phyloP scores from a whole-genome alignment of 2,797 vertebrate species.

The Margarornis squamiger region DNA sequence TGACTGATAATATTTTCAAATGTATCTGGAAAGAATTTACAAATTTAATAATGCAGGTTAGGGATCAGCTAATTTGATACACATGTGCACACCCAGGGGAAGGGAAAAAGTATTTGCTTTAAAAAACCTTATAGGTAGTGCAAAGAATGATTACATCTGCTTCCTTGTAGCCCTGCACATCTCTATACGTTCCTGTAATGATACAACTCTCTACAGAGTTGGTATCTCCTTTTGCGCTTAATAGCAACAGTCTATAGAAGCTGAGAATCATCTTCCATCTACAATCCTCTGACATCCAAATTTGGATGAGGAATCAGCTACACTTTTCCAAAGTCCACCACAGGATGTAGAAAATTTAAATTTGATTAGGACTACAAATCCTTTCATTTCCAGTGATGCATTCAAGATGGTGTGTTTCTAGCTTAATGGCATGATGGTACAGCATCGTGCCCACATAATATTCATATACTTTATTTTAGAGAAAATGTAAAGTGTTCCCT shows the following conservation, averaged over 20 bases:
- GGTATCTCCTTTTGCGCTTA: not conserved
- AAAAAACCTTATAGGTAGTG: not conserved
- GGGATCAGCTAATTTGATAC: not conserved
- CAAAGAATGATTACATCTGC: not conserved
- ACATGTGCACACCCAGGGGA: accelerated
- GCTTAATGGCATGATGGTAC: not conserved
- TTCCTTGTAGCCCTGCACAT: not conserved
- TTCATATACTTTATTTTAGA: not conserved
- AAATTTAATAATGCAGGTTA: not conserved
- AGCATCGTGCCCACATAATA: accelerated
- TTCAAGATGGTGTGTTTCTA: not conserved
- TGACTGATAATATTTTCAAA: not conserved
- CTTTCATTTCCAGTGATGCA: not conserved
- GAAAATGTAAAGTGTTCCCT: not conserved
- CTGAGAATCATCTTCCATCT: not conserved
- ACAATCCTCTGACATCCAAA: not conserved
- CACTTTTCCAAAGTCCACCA: not conserved
- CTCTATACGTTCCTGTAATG: not conserved
- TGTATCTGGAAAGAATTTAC: not conserved
- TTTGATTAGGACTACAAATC: not conserved
- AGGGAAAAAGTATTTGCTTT: not conserved
- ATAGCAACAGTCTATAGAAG: not conserved
- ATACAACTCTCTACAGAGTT: not conserved
- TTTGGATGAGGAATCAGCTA: not conserved
- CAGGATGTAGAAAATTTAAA: not conserved